These are phyloP conservation scores for Egretta garzetta DNA, from an alignment of 2,113 vertebrate species.

Conservation along the genomic window DNA sequence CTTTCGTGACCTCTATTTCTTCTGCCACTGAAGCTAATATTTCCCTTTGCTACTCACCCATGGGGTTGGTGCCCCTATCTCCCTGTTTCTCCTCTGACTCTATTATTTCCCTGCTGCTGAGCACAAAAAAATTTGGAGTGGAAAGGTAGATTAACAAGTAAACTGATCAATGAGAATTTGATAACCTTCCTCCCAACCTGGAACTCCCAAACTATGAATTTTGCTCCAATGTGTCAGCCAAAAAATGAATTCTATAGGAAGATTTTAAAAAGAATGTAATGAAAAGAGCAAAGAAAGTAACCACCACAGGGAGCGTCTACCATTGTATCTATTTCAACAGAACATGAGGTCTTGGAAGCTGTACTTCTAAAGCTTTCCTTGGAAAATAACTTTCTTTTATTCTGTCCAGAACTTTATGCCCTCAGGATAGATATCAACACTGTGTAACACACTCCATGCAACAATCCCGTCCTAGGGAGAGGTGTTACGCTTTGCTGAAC, in stretches of 20 bases:
- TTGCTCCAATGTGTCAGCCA: not conserved
- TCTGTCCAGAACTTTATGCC: not conserved
- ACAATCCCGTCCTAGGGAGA: not conserved
- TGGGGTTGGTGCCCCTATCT: not conserved
- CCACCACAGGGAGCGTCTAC: conserved; percentile 3
- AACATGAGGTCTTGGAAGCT: not conserved
- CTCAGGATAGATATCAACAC: not conserved
- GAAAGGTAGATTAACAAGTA: not conserved
- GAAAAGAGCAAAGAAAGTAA: conserved; percentile 8
- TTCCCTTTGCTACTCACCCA: not conserved
- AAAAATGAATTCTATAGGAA: not conserved
- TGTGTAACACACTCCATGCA: not conserved
- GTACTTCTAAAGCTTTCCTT: not conserved
- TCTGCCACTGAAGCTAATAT: not conserved
- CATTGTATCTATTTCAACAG: not conserved
- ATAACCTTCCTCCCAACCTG: not conserved
- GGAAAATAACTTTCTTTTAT: conserved; percentile 2
- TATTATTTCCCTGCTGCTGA: not conserved
- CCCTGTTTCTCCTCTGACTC: not conserved
- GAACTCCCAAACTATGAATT: not conserved
- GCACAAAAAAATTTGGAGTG: not conserved
- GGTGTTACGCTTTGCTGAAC: not conserved
- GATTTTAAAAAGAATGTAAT: not conserved
- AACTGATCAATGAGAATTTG: conserved; percentile 8
- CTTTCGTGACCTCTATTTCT: not conserved